Percentiles rank a stretch among this genome's conserved stretches.
These are phyloP conservation scores for Drosophila leontia DNA, from an alignment of 1,140 invertebrate species.

Conservation along the genomic window DNA sequence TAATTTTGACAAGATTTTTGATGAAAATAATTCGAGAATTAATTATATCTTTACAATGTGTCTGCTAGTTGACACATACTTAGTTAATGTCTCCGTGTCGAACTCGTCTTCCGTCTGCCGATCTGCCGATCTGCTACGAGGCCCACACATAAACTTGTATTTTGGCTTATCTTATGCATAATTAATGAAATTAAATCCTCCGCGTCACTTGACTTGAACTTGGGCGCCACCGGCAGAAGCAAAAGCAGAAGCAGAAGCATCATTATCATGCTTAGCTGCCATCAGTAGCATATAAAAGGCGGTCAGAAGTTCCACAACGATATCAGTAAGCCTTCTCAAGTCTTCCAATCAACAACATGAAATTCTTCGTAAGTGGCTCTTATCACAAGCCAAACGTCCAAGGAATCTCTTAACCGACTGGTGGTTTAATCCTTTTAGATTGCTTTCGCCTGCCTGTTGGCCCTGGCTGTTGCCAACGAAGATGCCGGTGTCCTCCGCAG, in stretches of 20 bases:
- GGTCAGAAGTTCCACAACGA: slow-evolving; percentile 4
- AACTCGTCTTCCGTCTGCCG: slow-evolving; percentile 48
- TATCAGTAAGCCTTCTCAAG: slow-evolving; percentile 69
- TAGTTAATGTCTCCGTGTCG: slow-evolving; percentile 41
- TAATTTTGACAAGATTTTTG: slow-evolving; percentile 36
- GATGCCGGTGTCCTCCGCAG: slow-evolving; percentile 43
- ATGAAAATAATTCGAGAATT: slow-evolving; percentile 48
- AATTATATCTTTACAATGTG: slow-evolving; percentile 56
- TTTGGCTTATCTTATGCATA: slow-evolving; percentile 65
- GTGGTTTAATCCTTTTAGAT: slow-evolving; percentile 37
- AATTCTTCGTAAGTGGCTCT: slow-evolving; percentile 71
- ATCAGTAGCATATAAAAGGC: slow-evolving; percentile 60
- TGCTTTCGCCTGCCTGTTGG: slow-evolving; percentile 72
- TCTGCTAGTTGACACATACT: slow-evolving; percentile 43
- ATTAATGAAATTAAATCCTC: slow-evolving; percentile 55
- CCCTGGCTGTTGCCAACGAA: slow-evolving; percentile 62
- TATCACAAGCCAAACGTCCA: background rate
- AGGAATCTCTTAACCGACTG: slow-evolving; percentile 2
- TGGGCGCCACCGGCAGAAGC: slow-evolving; percentile 32
- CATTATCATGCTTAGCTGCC: background rate
- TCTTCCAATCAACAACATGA: slow-evolving; percentile 74
- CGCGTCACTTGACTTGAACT: slow-evolving; percentile 37
- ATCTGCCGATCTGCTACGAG: slow-evolving; percentile 17
- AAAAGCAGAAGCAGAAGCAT: slow-evolving; percentile 7
- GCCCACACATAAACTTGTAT: slow-evolving; percentile 45